These are phyloP conservation scores for Myanophis thanlyinensis DNA, from an alignment of 2,113 vertebrate genomes.

Conservation along the genomic window DNA sequence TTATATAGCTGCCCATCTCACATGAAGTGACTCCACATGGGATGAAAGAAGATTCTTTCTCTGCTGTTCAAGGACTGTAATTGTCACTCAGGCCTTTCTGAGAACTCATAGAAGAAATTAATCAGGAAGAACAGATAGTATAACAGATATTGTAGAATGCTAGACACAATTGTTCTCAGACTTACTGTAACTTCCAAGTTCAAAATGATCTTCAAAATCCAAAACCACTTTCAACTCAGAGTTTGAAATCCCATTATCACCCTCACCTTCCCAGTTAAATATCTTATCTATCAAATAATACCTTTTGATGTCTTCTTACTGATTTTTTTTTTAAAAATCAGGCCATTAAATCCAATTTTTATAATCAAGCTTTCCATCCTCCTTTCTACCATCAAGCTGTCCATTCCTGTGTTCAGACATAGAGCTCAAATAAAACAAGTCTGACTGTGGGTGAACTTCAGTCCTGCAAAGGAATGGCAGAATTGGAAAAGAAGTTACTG, in stretches of 20 bases:
- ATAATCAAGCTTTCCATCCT: background rate
- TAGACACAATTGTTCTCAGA: background rate
- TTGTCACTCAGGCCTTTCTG: background rate
- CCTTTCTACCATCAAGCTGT: background rate
- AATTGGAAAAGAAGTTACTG: background rate
- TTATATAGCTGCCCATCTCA: background rate
- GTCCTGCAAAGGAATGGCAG: background rate
- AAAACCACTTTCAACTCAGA: background rate
- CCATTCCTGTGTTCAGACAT: background rate
- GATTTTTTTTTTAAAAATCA: background rate
- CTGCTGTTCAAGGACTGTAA: background rate
- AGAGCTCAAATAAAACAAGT: background rate
- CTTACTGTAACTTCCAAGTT: background rate
- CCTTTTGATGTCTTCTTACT: background rate
- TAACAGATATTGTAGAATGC: background rate
- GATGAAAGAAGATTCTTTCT: constrained; percentile 12
- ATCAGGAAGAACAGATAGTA: background rate
- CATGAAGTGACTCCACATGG: background rate
- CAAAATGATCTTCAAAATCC: background rate
- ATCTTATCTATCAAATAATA: background rate
- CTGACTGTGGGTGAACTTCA: background rate
- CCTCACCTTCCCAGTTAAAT: background rate
- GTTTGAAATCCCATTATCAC: background rate
- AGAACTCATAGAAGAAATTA: background rate
- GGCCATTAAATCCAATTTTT: background rate